These are phyloP conservation scores for Cyprinella venusta DNA, from an alignment of 2,797 vertebrate species.

Conservation along the genomic window DNA sequence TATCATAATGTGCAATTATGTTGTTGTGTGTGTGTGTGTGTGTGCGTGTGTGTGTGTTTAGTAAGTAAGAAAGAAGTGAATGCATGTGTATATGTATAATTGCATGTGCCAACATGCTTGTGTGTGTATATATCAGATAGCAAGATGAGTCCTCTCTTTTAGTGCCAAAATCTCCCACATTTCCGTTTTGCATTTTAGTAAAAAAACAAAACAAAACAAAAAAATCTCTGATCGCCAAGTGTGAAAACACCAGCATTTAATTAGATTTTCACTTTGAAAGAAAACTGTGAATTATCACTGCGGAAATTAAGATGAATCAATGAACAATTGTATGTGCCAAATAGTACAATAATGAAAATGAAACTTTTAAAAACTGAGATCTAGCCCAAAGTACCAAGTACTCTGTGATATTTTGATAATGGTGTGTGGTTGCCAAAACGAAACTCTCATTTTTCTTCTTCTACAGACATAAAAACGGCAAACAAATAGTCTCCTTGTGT, in stretches of 20 bases:
- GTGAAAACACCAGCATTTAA: conserved; percentile 48
- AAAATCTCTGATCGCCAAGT: neutral
- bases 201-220: neutral
- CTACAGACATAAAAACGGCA: conserved; percentile 42
- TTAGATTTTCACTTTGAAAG: conserved; percentile 23
- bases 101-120: conserved; percentile 48
- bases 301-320: conserved; percentile 8
- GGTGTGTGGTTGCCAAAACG: conserved; percentile 25
- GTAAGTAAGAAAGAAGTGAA: conserved; percentile 32
- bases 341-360: conserved; percentile 12
- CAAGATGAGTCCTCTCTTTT: conserved; percentile 11
- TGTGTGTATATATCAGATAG: conserved; percentile 42
- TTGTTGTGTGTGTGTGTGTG: conserved; percentile 48
- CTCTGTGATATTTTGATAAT: conserved; percentile 19
- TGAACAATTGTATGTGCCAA: conserved; percentile 30
- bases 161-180: conserved; percentile 24
- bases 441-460: conserved; percentile 8
- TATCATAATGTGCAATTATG: conserved; percentile 52
- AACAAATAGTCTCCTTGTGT: conserved; percentile 55
- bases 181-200: conserved; percentile 8
- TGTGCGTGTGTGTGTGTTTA: conserved; percentile 19
- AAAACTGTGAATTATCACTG: conserved; percentile 29
- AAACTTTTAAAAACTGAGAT: conserved; percentile 22
- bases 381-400: conserved; percentile 17
- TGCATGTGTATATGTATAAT: conserved; percentile 49